Conservation (phyloP, 1,140 invertebrate genomes). For the Drosophila elegans region DNA sequence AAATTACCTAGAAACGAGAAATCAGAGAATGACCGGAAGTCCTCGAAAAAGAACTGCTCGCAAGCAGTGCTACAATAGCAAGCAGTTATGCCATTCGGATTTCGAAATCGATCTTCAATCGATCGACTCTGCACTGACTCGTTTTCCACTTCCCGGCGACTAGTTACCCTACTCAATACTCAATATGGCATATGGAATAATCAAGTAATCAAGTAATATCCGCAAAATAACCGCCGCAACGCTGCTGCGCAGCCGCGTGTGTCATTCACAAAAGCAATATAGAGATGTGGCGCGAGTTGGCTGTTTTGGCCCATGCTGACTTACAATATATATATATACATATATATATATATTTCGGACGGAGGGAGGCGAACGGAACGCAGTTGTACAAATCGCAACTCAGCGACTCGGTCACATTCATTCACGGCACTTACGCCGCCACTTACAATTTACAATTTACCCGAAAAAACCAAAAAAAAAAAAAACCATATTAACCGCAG, state of each 20-base stretch:
- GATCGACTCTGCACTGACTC: conserved; percentile 1
- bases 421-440: conserved; percentile 27
- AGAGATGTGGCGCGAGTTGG: conserved; percentile 68
- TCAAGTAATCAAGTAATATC: conserved; percentile 43
- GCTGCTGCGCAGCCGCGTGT: conserved; percentile 43
- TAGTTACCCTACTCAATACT: conserved; percentile 44
- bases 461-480: conserved; percentile 25
- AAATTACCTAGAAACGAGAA: conserved; percentile 18
- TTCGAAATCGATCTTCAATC: background rate
- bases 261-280: conserved; percentile 79
- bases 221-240: conserved; percentile 48
- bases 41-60: background rate
- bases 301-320: conserved; percentile 43
- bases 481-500: conserved; percentile 43
- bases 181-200: conserved; percentile 42
- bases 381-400: conserved; percentile 65
- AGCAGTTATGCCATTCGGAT: background rate
- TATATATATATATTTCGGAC: conserved; percentile 15
- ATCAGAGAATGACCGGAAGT: conserved; percentile 17
- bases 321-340: conserved; percentile 14
- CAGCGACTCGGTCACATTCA: conserved; percentile 71
- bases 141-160: conserved; percentile 41
- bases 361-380: conserved; percentile 23
- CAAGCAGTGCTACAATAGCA: conserved; percentile 8
- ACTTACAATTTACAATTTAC: conserved; percentile 64